These are phyloP conservation scores for Pelosia muscerda DNA, from an alignment of 2,888 invertebrate species.

Conservation along the genomic window DNA sequence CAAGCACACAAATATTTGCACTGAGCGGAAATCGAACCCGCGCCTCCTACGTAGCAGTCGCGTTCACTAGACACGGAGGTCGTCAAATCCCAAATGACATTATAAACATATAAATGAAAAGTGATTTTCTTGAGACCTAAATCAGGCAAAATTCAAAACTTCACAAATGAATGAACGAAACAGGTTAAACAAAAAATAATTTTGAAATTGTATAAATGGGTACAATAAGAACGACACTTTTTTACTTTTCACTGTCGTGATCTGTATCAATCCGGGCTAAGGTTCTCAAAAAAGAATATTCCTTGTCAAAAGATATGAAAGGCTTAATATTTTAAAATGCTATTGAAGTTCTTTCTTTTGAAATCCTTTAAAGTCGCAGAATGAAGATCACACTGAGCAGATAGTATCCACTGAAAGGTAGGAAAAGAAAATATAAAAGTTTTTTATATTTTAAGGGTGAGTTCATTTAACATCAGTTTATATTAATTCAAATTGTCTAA, in stretches of 20 bases:
- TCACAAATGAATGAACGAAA: no score
- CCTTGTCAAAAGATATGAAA: not conserved
- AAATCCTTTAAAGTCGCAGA: not conserved
- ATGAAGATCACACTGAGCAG: not conserved
- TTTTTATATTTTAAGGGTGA: no score
- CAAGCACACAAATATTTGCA: no score
- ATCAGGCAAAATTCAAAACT: no score
- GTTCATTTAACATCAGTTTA: no score
- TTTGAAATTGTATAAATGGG: not conserved
- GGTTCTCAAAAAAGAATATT: constrained; percentile 2
- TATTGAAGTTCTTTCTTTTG: not conserved
- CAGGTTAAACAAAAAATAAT: not conserved
- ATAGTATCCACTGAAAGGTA: not conserved
- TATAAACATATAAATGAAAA: no score
- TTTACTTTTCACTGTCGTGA: not conserved
- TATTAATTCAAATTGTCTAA: no score
- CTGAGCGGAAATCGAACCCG: no score
- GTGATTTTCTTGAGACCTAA: no score
- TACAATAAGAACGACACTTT: not conserved
- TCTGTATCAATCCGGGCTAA: constrained; percentile 2
- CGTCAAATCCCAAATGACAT: no score
- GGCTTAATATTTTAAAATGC: constrained; percentile 1
- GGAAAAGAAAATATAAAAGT: not conserved
- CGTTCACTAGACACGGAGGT: no score
- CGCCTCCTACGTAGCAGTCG: no score